Conservation (phyloP, 2,113 vertebrate species). For the Chloropsis hardwickii region DNA sequence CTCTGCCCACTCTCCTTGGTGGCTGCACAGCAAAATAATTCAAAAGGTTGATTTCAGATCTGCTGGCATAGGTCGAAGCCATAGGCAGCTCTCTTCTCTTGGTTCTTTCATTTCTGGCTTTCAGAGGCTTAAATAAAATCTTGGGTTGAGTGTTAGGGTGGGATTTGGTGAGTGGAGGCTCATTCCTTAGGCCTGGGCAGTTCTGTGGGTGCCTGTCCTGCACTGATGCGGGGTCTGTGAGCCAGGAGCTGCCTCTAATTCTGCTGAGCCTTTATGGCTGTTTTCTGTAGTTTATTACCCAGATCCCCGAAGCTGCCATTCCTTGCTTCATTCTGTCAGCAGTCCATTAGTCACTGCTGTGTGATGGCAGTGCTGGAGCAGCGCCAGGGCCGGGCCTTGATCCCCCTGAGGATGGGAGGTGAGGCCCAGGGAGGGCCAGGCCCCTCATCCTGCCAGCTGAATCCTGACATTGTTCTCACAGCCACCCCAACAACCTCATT, state of each 20-base stretch:
- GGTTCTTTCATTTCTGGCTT: not conserved
- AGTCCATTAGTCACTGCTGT: not conserved
- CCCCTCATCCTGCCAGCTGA: not conserved
- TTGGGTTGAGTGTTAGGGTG: not conserved
- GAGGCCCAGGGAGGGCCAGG: not conserved
- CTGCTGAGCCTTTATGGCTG: not conserved
- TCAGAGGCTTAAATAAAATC: not conserved
- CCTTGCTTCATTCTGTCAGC: not conserved
- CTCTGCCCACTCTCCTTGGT: not conserved
- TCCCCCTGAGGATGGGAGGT: not conserved
- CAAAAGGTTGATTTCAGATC: not conserved
- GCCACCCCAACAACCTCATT: not conserved
- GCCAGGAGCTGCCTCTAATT: not conserved
- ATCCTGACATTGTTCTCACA: not conserved
- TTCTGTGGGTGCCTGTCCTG: not conserved
- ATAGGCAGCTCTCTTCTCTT: not conserved
- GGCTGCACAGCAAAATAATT: not conserved
- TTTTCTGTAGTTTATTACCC: not conserved
- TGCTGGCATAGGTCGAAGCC: not conserved
- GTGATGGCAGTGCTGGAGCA: not conserved
- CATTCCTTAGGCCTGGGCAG: not conserved
- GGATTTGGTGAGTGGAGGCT: not conserved
- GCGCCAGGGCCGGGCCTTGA: not conserved
- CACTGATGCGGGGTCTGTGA: not conserved
- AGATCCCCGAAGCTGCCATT: not conserved